Evolutionary conservation across 1,140 invertebrate genomes (phyloP).

Genomic region (Nixonia krombeini): DNA sequence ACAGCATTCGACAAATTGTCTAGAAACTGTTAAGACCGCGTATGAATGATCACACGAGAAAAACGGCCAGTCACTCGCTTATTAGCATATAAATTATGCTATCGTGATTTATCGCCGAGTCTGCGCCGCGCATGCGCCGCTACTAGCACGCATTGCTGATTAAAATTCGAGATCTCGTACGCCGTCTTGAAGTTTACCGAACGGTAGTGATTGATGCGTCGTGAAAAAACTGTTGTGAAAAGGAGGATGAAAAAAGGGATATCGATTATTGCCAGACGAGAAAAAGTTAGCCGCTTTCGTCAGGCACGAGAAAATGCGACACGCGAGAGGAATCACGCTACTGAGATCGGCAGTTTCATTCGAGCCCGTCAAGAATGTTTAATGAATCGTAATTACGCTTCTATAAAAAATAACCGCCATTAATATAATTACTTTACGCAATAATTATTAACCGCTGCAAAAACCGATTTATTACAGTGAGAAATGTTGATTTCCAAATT

Average conservation of each 20-base stretch:
- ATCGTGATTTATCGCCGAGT: conserved; percentile 65
- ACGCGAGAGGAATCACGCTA: no score
- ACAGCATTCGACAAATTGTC: no score
- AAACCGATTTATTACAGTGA: no score
- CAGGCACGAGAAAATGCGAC: no score
- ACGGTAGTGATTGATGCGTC: conserved; percentile 17
- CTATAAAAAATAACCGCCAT: no score
- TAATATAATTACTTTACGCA: no score
- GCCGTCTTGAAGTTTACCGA: conserved; percentile 23
- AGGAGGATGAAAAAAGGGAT: background rate
- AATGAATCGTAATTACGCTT: no score
- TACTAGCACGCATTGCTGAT: conserved; percentile 41
- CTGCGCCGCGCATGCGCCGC: conserved; percentile 25
- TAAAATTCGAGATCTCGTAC: conserved; percentile 47
- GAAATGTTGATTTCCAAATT: no score
- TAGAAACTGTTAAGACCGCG: conserved; percentile 30
- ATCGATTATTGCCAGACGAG: background rate
- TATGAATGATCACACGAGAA: conserved; percentile 16
- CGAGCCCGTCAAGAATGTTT: no score
- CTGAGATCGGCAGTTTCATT: no score
- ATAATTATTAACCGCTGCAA: no score
- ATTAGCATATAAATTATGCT: conserved; percentile 71
- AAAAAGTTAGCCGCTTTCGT: no score
- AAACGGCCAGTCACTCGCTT: conserved; percentile 27
- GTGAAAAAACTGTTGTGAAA: conserved; percentile 1